Percentiles rank a stretch among this genome's conserved stretches.
Conservation (phyloP, 2,888 invertebrate species). For the Sthenelais limicola region DNA sequence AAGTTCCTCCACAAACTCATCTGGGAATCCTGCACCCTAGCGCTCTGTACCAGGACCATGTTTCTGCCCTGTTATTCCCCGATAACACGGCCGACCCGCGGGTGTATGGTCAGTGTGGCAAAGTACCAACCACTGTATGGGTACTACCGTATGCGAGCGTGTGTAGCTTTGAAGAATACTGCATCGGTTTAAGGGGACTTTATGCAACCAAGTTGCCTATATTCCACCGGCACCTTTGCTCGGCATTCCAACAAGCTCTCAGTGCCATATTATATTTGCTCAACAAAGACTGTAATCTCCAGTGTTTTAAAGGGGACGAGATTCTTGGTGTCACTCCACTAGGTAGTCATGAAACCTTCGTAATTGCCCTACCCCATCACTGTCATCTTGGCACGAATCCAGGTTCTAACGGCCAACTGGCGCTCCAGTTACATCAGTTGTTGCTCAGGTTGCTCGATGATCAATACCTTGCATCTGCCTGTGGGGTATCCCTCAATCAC, state of each 20-base stretch:
- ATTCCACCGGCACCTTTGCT: slow-evolving; percentile 33
- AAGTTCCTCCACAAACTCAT: slow-evolving; percentile 21
- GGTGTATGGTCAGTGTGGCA: slow-evolving; percentile 25
- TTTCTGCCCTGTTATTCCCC: slow-evolving; percentile 18
- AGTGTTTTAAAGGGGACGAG: slow-evolving; percentile 29
- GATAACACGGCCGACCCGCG: slow-evolving; percentile 20
- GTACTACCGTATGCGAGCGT: slow-evolving; percentile 30
- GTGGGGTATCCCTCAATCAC: slow-evolving; percentile 9
- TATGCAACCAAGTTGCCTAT: slow-evolving; percentile 33
- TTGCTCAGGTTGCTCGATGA: slow-evolving; percentile 19
- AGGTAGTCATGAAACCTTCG: slow-evolving; percentile 24
- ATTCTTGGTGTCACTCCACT: slow-evolving; percentile 25
- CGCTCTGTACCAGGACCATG: slow-evolving; percentile 32
- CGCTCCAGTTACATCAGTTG: slow-evolving; percentile 2
- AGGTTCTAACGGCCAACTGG: neutral
- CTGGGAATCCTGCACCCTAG: slow-evolving; percentile 28
- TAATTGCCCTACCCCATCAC: slow-evolving; percentile 22
- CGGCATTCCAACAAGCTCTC: slow-evolving; percentile 29
- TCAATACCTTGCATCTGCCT: slow-evolving; percentile 19
- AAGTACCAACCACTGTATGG: slow-evolving; percentile 28
- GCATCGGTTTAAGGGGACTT: slow-evolving; percentile 15
- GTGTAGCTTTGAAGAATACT: slow-evolving; percentile 27
- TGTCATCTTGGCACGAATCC: slow-evolving; percentile 17
- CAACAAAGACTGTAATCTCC: slow-evolving; percentile 19
- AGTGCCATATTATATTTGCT: slow-evolving; percentile 28